Percentiles rank a stretch among this genome's conserved stretches.
phyloP scores from a whole-genome alignment of 2,113 vertebrate species.

The Istiophorus platypterus region DNA sequence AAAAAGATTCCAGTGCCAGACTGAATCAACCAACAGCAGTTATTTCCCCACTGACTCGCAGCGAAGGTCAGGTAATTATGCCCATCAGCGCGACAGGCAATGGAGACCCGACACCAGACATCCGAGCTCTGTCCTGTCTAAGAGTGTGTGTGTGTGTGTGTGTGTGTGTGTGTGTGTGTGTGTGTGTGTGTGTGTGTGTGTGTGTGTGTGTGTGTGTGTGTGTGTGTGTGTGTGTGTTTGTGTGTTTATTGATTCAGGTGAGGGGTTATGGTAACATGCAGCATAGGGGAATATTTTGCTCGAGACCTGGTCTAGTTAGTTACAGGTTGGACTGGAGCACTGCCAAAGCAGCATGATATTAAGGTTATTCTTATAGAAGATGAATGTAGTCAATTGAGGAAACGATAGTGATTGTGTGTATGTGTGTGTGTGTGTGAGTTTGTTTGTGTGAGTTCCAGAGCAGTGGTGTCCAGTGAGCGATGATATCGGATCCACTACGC shows the following conservation, averaged over 20 bases:
- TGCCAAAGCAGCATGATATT: neutral
- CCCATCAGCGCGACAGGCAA: constrained; percentile 55
- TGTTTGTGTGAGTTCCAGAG: constrained; percentile 1
- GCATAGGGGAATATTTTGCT: neutral
- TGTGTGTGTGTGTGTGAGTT: constrained; percentile 11
- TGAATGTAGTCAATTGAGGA: neutral
- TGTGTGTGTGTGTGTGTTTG: constrained; percentile 21
- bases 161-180: constrained; percentile 21
- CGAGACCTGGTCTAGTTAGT: neutral
- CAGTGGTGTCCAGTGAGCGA: constrained; percentile 51
- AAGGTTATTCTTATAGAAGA: neutral
- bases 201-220: constrained; percentile 21
- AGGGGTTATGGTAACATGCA: neutral
- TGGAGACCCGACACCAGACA: constrained; percentile 76
- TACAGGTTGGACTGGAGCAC: neutral
- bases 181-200: constrained; percentile 21
- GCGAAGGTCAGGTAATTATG: constrained; percentile 65
- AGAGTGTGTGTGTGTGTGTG: constrained; percentile 17
- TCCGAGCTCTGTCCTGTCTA: constrained; percentile 57
- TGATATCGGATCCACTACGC: constrained; percentile 53
- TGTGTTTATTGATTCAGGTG: constrained; percentile 28
- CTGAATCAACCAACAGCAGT: neutral
- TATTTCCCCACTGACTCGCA: constrained; percentile 36
- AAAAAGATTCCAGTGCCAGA: neutral
- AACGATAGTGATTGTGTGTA: neutral